Conservation (phyloP, 2,113 vertebrate genomes). For the Astur gentilis region DNA sequence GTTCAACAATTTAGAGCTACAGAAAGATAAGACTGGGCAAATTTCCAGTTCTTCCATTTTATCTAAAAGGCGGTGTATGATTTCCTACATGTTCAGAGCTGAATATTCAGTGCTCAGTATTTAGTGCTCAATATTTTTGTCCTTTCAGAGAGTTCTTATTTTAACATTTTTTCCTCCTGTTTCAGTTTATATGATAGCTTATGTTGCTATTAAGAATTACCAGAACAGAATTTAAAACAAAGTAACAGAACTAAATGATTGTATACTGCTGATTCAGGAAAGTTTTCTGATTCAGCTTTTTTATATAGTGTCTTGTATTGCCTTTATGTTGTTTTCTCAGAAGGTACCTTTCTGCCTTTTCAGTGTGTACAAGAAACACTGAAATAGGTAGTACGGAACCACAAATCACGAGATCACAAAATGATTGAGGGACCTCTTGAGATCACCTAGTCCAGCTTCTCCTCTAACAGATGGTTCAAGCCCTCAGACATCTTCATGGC, state of each 20-base stretch:
- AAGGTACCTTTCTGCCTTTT: neutral
- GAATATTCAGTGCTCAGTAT: neutral
- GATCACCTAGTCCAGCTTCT: neutral
- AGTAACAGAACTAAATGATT: neutral
- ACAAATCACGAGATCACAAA: neutral
- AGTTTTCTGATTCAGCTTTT: neutral
- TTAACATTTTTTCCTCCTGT: neutral
- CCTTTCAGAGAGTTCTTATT: neutral
- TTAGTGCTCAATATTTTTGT: neutral
- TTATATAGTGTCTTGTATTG: neutral
- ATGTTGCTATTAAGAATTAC: neutral
- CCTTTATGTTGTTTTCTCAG: neutral
- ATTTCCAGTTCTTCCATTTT: neutral
- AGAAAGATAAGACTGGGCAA: neutral
- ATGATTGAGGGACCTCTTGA: neutral
- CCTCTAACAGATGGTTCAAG: neutral
- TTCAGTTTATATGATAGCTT: neutral
- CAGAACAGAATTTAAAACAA: neutral
- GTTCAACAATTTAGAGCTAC: neutral
- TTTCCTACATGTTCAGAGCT: neutral
- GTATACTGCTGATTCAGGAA: neutral
- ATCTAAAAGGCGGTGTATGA: neutral
- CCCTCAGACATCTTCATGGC: neutral
- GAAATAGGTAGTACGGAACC: neutral
- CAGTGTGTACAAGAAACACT: neutral